Percentiles rank a stretch among this genome's conserved stretches.
Evolutionary conservation across 2,797 vertebrate species (phyloP).

Genomic region (Rhinophrynus dorsalis): DNA sequence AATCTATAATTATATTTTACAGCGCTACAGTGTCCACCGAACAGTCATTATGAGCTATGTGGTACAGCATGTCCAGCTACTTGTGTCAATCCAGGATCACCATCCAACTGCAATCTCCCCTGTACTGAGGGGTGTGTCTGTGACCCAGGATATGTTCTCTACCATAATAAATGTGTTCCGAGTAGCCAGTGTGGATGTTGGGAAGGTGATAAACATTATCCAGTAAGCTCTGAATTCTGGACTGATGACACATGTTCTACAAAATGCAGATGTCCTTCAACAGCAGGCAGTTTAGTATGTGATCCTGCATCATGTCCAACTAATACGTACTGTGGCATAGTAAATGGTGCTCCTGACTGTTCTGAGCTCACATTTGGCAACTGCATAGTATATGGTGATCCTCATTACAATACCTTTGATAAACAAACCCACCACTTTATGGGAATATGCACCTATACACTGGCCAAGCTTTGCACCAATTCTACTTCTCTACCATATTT

Average conservation of each 20-base stretch:
- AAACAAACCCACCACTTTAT: slow-evolving; percentile 72
- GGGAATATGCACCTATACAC: slow-evolving; percentile 74
- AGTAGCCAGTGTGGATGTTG: slow-evolving; percentile 37
- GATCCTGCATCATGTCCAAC: slow-evolving; percentile 58
- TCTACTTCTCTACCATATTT: slow-evolving; percentile 66
- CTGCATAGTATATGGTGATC: slow-evolving; percentile 71
- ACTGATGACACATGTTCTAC: slow-evolving; percentile 65
- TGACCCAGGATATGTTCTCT: slow-evolving; percentile 39
- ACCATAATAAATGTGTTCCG: slow-evolving; percentile 37
- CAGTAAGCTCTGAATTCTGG: slow-evolving; percentile 63
- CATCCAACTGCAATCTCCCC: slow-evolving; percentile 36
- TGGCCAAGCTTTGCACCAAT: slow-evolving; percentile 71
- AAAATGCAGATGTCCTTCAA: slow-evolving; percentile 62
- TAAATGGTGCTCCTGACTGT: slow-evolving; percentile 49
- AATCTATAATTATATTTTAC: too few species aligned
- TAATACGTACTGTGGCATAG: slow-evolving; percentile 63
- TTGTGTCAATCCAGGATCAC: slow-evolving; percentile 31
- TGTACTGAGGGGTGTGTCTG: slow-evolving; percentile 43
- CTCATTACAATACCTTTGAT: slow-evolving; percentile 79
- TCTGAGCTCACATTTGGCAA: slow-evolving; percentile 57
- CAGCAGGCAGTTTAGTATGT: slow-evolving; percentile 58
- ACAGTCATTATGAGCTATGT: slow-evolving; percentile 50
- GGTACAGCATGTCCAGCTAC: slow-evolving; percentile 46
- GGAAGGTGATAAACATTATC: slow-evolving; percentile 66
- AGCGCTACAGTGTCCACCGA: slow-evolving; percentile 31